phyloP scores from a whole-genome alignment of 1,140 invertebrate genomes.

The Caerostris darwini region DNA sequence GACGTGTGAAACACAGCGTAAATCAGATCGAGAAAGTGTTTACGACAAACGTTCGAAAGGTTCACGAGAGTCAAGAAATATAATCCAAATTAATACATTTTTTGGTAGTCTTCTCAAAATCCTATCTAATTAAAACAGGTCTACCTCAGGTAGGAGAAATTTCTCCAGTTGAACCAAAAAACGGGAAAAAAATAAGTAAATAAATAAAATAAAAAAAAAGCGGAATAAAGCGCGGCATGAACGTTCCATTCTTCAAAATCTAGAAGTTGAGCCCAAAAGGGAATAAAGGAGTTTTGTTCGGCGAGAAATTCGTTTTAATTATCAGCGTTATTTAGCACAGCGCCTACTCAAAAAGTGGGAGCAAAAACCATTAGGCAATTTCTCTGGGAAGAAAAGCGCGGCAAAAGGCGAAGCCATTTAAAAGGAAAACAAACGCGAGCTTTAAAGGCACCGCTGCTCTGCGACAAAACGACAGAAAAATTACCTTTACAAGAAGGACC shows the following conservation, averaged over 20 bases:
- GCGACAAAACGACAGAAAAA: constrained; percentile 74
- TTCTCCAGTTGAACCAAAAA: constrained; percentile 16
- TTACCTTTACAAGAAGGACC: constrained; percentile 69
- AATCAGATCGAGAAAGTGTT: constrained; percentile 70
- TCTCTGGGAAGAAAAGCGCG: constrained; percentile 58
- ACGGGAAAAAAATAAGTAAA: constrained; percentile 28
- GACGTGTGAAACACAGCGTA: constrained; percentile 35
- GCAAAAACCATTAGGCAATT: constrained; percentile 77
- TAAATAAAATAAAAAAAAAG: constrained; percentile 34
- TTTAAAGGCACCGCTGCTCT: constrained; percentile 63
- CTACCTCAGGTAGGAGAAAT: constrained; percentile 55
- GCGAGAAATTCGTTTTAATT: constrained; percentile 78
- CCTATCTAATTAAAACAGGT: constrained; percentile 76
- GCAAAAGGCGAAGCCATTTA: constrained; percentile 62
- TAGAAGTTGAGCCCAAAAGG: constrained; percentile 67
- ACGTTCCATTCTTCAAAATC: constrained; percentile 66
- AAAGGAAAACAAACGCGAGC: constrained; percentile 67
- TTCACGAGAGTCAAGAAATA: constrained; percentile 27
- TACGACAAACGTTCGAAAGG: constrained; percentile 36
- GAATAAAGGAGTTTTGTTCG: constrained; percentile 76
- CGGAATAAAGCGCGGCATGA: constrained; percentile 25
- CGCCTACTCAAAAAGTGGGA: constrained; percentile 66
- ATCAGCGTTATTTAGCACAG: constrained; percentile 74
- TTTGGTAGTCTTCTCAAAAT: constrained; percentile 59
- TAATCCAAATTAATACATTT: constrained; percentile 75